These are phyloP conservation scores for Poecilobothrus nobilitatus DNA, from an alignment of 2,888 invertebrate genomes.

Conservation along the genomic window DNA sequence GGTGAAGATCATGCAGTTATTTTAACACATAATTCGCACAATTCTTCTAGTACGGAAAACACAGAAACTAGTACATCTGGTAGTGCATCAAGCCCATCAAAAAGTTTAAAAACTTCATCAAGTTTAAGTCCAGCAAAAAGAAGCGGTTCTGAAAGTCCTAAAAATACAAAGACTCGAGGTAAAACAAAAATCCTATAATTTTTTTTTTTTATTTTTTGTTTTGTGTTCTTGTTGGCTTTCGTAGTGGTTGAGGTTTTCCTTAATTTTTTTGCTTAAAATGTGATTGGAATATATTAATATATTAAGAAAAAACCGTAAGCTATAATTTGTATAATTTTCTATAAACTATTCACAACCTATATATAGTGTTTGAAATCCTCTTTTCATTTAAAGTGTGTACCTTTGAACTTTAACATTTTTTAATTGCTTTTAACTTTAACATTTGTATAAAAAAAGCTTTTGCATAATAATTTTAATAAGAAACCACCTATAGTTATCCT, in stretches of 20 bases:
- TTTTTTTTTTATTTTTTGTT: background rate
- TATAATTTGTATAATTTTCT: too few relatives aligned
- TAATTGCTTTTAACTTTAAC: too few relatives aligned
- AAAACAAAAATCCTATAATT: slow-evolving; percentile 17
- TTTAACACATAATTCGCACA: slow-evolving; percentile 44
- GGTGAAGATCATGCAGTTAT: slow-evolving; percentile 61
- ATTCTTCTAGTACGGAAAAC: slow-evolving; percentile 49
- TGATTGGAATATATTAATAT: background rate
- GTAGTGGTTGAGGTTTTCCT: slow-evolving; percentile 18
- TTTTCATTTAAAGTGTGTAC: too few relatives aligned
- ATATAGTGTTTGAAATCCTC: too few relatives aligned
- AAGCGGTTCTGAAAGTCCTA: slow-evolving; percentile 72
- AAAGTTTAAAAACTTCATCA: slow-evolving; percentile 77
- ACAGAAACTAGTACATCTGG: slow-evolving; percentile 51
- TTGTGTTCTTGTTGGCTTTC: slow-evolving; percentile 12
- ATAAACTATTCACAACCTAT: too few relatives aligned
- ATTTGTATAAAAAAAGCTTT: too few relatives aligned
- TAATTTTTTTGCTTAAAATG: slow-evolving; percentile 11
- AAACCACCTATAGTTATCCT: too few relatives aligned
- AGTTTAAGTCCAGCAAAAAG: slow-evolving; percentile 78
- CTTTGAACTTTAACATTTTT: too few relatives aligned
- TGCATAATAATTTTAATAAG: too few relatives aligned
- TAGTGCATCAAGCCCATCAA: slow-evolving; percentile 72
- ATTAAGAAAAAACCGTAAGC: background rate
- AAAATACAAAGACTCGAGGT: slow-evolving; percentile 69